Evolutionary conservation across 2,113 vertebrate species (phyloP).

Genomic region (Acrocephalus arundinaceus): DNA sequence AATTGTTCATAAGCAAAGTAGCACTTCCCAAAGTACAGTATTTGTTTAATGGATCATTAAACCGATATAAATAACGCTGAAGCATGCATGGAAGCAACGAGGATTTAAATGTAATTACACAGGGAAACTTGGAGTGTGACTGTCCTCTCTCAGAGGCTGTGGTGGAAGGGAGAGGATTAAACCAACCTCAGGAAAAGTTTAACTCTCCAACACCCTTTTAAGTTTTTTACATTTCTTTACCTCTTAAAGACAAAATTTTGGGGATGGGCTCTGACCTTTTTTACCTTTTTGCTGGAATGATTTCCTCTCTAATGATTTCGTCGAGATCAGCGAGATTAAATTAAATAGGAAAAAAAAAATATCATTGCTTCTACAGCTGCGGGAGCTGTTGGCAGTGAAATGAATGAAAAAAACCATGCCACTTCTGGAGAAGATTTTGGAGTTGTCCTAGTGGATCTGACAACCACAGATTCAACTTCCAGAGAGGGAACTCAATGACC

Average conservation of each 20-base stretch:
- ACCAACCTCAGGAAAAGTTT: not conserved
- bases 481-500: not conserved
- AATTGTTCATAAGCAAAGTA: slow-evolving; percentile 25
- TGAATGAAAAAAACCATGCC: not conserved
- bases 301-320: not conserved
- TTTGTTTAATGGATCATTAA: slow-evolving; percentile 61
- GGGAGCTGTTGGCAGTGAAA: not conserved
- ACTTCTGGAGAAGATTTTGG: not conserved
- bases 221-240: not conserved
- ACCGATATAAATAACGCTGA: slow-evolving; percentile 52
- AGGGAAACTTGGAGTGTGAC: not conserved
- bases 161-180: not conserved
- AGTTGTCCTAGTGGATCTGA: not conserved
- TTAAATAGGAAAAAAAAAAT: not conserved
- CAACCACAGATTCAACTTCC: accelerated
- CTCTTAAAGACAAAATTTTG: not conserved
- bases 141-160: not conserved
- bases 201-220: not conserved
- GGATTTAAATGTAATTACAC: not conserved
- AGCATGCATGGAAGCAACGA: not conserved
- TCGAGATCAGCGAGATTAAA: not conserved
- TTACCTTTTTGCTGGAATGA: not conserved
- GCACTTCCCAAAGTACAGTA: slow-evolving; percentile 57
- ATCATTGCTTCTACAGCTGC: accelerated
- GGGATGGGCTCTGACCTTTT: not conserved